A percentile compares a stretch with the other conserved stretches of the same genome.
Conservation (phyloP, 2,797 vertebrate species). For the Dallia pectoralis region DNA sequence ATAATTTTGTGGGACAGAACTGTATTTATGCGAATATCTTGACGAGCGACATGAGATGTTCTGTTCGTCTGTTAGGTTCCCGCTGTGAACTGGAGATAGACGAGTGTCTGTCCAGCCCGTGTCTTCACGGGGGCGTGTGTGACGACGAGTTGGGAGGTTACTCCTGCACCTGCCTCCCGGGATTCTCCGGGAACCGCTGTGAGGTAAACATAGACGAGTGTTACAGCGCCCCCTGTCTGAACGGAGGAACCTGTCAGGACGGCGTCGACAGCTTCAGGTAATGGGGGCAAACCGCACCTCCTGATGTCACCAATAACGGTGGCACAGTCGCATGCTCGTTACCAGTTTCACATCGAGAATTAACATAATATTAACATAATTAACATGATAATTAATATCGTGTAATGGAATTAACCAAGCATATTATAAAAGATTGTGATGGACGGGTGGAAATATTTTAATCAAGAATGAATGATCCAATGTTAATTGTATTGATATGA, state of each 20-base stretch:
- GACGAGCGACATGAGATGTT: background rate
- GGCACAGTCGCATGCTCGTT: background rate
- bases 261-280: constrained; percentile 87
- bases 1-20: background rate
- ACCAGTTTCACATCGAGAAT: background rate
- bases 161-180: constrained; percentile 82
- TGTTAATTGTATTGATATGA: no score
- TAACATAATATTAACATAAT: no score
- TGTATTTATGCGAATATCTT: background rate
- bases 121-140: constrained; percentile 85
- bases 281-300: constrained; percentile 14
- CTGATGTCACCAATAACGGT: background rate
- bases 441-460: background rate
- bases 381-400: no score
- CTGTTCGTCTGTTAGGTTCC: constrained; percentile 67
- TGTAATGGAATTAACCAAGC: no score
- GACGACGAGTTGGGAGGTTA: constrained; percentile 84
- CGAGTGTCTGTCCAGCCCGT: constrained; percentile 89
- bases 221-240: constrained; percentile 86
- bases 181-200: constrained; percentile 85
- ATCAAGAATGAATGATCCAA: background rate
- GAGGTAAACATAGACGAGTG: constrained; percentile 90
- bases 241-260: constrained; percentile 88
- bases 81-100: constrained; percentile 89
- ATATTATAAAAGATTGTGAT: background rate